These are phyloP conservation scores for Campoletis sonorensis DNA, from an alignment of 1,140 invertebrate genomes.

Conservation along the genomic window DNA sequence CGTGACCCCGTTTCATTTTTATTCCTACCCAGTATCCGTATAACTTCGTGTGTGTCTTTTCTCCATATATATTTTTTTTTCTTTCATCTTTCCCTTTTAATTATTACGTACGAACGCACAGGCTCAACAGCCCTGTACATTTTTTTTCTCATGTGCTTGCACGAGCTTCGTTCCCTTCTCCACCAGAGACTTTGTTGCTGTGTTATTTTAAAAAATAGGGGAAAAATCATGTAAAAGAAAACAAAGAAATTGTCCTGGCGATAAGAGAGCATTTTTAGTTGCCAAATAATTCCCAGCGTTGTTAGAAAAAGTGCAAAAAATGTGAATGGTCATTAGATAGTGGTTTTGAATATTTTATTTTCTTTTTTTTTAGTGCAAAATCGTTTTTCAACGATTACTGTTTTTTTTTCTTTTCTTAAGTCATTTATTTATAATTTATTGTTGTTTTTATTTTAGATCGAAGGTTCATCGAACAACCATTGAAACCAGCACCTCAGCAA, in stretches of 20 bases:
- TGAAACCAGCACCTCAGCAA: constrained; percentile 86
- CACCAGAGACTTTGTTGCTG: background rate
- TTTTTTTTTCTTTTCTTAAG: background rate
- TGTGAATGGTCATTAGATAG: background rate
- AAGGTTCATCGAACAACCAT: constrained; percentile 87
- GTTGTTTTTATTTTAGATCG: constrained; percentile 78
- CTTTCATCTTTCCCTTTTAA: constrained; percentile 22
- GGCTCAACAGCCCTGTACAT: constrained; percentile 1
- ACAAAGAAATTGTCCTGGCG: background rate
- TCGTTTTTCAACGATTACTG: too few relatives aligned
- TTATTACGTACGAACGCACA: constrained; percentile 35
- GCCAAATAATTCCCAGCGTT: too few relatives aligned
- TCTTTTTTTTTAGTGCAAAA: too few relatives aligned
- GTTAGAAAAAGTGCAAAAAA: background rate
- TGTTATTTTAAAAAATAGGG: too few relatives aligned
- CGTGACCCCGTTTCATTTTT: constrained; percentile 47
- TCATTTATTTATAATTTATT: constrained; percentile 38
- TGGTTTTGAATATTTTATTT: too few relatives aligned
- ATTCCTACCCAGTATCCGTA: constrained; percentile 30
- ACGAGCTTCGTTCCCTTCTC: constrained; percentile 16
- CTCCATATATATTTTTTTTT: constrained; percentile 22
- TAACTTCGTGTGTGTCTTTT: constrained; percentile 18
- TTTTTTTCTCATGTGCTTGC: constrained; percentile 25
- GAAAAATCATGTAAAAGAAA: background rate
- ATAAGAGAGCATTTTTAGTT: too few relatives aligned